Percentiles rank a stretch among this genome's conserved stretches.
These are phyloP conservation scores for Otus sunia DNA, from an alignment of 2,113 vertebrate genomes.

Conservation along the genomic window DNA sequence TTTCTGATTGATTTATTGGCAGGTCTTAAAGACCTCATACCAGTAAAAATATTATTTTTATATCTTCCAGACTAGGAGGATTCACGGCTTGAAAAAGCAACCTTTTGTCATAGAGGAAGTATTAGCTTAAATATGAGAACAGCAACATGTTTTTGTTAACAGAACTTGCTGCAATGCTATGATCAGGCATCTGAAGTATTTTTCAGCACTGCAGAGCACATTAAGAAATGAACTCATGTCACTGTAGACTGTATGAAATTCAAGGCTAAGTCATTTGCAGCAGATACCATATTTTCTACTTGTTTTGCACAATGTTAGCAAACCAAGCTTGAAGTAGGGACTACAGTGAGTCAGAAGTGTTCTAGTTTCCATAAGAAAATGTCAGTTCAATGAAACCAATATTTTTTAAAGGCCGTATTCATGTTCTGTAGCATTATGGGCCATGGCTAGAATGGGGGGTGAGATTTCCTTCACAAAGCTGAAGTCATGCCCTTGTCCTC, in stretches of 20 bases:
- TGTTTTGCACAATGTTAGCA: not conserved
- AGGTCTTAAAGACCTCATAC: not conserved
- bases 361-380: not conserved
- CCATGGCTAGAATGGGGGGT: accelerated
- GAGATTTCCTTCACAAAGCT: not conserved
- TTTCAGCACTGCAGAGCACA: not conserved
- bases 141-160: not conserved
- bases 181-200: not conserved
- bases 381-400: not conserved
- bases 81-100: not conserved
- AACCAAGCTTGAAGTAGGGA: not conserved
- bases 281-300: not conserved
- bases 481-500: not conserved
- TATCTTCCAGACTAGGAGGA: not conserved
- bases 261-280: not conserved
- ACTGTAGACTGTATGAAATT: not conserved
- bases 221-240: not conserved
- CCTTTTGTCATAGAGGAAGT: not conserved
- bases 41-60: not conserved
- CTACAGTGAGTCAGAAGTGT: not conserved
- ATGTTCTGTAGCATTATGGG: not conserved
- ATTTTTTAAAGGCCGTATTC: not conserved
- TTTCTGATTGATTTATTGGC: not conserved
- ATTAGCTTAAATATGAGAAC: not conserved
- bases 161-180: not conserved